A percentile compares a stretch with the other conserved stretches of the same genome.
Conservation (phyloP, 1,140 invertebrate genomes). For the Contarinia nasturtii region DNA sequence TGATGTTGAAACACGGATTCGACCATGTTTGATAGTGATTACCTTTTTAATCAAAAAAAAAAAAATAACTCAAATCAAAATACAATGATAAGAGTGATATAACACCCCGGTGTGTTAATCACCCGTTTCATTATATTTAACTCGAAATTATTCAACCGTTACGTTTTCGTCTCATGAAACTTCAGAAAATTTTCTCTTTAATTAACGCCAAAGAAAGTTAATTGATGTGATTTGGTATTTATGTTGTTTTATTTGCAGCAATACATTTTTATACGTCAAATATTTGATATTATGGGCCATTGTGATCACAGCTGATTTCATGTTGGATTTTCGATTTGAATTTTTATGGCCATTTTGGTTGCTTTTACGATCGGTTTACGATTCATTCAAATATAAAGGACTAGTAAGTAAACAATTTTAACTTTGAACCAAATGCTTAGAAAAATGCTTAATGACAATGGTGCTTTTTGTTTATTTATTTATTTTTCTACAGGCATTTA, state of each 20-base stretch:
- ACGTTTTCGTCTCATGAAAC: too few species aligned
- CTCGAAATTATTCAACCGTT: too few species aligned
- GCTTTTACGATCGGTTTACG: constrained; percentile 85
- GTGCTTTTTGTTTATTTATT: constrained; percentile 5
- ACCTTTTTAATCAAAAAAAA: too few species aligned
- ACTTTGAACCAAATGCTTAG: constrained; percentile 2
- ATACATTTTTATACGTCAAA: constrained; percentile 87
- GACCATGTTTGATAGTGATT: too few species aligned
- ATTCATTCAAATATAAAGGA: constrained; percentile 97
- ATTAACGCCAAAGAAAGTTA: neutral
- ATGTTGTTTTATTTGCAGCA: constrained; percentile 34
- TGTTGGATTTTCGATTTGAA: constrained; percentile 97
- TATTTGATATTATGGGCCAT: constrained; percentile 89
- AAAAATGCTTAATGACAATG: too few species aligned
- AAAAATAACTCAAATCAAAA: too few species aligned
- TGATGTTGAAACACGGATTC: too few species aligned
- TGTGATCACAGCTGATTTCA: constrained; percentile 89
- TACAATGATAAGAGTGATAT: too few species aligned
- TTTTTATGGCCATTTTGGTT: constrained; percentile 99
- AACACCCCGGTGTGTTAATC: too few species aligned
- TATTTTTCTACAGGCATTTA: constrained; percentile 64
- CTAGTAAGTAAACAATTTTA: constrained; percentile 49
- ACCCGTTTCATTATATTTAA: too few species aligned
- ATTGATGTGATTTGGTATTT: neutral
- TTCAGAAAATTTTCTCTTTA: neutral